Evolutionary conservation across 2,113 vertebrate species (phyloP), one percentile per base, ranked within the genome.

Genomic region (Centropus unirufus): DNA sequence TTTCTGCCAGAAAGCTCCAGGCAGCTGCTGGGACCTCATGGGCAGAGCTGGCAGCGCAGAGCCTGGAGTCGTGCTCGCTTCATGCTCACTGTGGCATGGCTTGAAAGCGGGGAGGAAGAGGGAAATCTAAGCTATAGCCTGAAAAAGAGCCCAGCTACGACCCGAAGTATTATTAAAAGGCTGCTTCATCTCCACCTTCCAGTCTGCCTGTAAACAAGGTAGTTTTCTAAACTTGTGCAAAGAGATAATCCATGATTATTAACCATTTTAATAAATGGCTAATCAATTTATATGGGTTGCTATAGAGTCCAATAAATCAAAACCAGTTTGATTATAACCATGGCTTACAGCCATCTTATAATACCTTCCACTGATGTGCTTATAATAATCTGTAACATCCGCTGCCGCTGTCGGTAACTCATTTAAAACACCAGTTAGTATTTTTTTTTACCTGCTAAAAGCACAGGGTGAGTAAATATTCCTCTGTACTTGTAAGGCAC

Each of bases 301-400:
- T 88, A 18, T 44, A 83, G 82, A 94, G 85, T 44, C 78, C 12
- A 73, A 83, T 95, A 92, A 95, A 96, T 95, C 94, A 96, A 83
- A 68, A 1, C 13, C 46, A 30, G 72, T 59, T 47, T 93, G 95
- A 89, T 97, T 83, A 88, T 34, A 74, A 20, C 70, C 59, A 55
- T 96, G 94, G 94, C 91, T 95, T 63, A 63, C 51, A 75, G 94
- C 95, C 95, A 96, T 72, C 40, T 68, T 47, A 30, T 78, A 93
- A 93, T 95, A 72, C 87, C 75, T 77, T 85, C 67, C 91, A 94
- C 82, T 95, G 94, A 97, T 96, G 91, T 62, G 55, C 93, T 96
- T 95, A 90, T 95, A 88, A 96, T 94, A 89, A 90, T 85, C 74
- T 94, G 94, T 42, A 83, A 49, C 59, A 87, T 91, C 78, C 75